phyloP scores from a whole-genome alignment of 2,113 vertebrate genomes.

The Paramormyrops kingsleyae region DNA sequence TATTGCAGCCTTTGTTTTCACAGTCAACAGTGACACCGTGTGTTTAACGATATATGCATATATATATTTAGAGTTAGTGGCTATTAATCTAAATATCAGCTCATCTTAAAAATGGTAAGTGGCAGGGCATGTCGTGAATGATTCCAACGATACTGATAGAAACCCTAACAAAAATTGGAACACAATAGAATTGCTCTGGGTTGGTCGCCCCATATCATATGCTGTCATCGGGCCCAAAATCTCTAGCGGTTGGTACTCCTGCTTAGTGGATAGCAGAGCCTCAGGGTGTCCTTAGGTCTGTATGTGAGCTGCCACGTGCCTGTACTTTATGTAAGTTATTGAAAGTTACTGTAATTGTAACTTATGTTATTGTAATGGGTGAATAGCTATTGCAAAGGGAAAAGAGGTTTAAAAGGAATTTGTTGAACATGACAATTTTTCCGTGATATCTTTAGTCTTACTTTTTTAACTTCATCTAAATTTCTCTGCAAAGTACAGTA shows the following conservation, averaged over 20 bases:
- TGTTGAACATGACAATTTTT: background rate
- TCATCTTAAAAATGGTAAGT: background rate
- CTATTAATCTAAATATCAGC: background rate
- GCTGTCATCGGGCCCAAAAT: background rate
- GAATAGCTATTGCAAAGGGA: background rate
- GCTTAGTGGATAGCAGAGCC: background rate
- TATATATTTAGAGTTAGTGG: background rate
- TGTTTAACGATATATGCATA: background rate
- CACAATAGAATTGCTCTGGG: background rate
- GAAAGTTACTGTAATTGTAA: no score
- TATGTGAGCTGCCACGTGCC: background rate
- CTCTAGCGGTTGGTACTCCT: background rate
- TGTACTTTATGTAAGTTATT: background rate
- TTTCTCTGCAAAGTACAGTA: background rate
- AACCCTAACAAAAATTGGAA: background rate
- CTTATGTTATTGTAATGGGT: background rate
- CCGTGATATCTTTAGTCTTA: background rate
- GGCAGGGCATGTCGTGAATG: background rate
- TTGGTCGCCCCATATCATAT: background rate
- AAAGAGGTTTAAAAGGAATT: background rate
- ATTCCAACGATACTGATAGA: background rate
- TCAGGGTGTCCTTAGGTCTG: background rate
- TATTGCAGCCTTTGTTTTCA: background rate
- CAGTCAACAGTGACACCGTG: conserved; percentile 25
- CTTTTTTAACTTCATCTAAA: background rate